Evolutionary conservation across 2,888 invertebrate species (phyloP).

Genomic region (Xanthia icteritia): DNA sequence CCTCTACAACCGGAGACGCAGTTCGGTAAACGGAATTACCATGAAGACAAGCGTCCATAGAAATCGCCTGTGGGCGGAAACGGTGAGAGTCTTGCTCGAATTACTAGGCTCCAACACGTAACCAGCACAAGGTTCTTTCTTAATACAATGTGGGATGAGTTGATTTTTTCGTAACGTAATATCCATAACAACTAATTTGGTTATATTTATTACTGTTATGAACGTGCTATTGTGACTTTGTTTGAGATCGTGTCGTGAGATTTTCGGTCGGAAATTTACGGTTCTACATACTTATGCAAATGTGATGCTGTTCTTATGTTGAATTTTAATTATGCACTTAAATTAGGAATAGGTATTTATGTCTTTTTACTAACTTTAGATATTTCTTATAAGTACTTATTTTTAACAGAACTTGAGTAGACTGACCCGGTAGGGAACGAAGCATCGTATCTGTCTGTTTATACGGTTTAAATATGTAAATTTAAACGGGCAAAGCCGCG

Average conservation of each 20-base stretch:
- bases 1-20: constrained; percentile 74
- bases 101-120: constrained; percentile 74
- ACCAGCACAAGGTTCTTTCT: constrained; percentile 78
- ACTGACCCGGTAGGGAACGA: constrained; percentile 15
- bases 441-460: constrained; percentile 39
- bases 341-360: constrained; percentile 25
- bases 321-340: constrained; percentile 27
- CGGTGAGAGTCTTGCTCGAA: constrained; percentile 72
- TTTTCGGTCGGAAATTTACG: constrained; percentile 43
- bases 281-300: constrained; percentile 50
- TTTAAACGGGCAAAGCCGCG: constrained; percentile 50
- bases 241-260: constrained; percentile 51
- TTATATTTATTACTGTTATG: constrained; percentile 41
- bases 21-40: constrained; percentile 77
- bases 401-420: constrained; percentile 22
- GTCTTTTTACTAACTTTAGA: constrained; percentile 1
- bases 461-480: constrained; percentile 59
- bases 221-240: constrained; percentile 52
- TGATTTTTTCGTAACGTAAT: constrained; percentile 68
- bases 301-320: constrained; percentile 38
- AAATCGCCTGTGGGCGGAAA: constrained; percentile 79
- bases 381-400: constrained; percentile 6
- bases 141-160: constrained; percentile 76
- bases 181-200: constrained; percentile 53
- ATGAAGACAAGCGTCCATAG: constrained; percentile 76